phyloP scores from a whole-genome alignment of 2,113 vertebrate genomes.

The Rhinolophus sinicus region DNA sequence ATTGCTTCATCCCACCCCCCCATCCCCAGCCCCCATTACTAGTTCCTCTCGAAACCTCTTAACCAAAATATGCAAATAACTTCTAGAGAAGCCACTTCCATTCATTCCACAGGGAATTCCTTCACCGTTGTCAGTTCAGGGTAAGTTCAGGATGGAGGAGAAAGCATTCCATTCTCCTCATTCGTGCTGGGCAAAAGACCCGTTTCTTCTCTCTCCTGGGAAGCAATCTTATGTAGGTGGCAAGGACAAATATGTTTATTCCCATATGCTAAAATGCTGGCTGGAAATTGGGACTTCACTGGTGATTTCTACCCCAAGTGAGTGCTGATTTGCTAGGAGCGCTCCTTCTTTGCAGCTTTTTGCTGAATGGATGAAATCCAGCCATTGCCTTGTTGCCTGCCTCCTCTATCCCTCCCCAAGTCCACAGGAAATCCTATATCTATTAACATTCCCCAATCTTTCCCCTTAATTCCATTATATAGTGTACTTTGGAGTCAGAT shows the following conservation, averaged over 20 bases:
- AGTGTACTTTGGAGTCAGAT: background rate
- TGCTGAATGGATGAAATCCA: background rate
- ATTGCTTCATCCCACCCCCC: background rate
- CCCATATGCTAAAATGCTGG: background rate
- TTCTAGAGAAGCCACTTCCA: constrained; percentile 7
- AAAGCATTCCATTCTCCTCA: background rate
- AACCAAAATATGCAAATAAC: background rate
- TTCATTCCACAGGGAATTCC: constrained; percentile 5
- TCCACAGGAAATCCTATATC: background rate
- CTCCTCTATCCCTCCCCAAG: background rate
- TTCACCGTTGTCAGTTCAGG: background rate
- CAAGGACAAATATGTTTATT: background rate
- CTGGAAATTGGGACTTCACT: background rate
- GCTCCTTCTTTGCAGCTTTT: background rate
- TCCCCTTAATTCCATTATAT: background rate
- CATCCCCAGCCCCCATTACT: background rate
- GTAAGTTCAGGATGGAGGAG: background rate
- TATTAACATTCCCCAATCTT: background rate
- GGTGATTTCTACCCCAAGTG: background rate
- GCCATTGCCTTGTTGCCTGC: background rate
- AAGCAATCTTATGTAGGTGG: background rate
- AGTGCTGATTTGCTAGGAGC: background rate
- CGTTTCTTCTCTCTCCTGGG: background rate
- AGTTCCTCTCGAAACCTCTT: background rate
- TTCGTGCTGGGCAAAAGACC: background rate